Conservation (phyloP, 1,140 invertebrate species). For the Scaptomyza pallida region DNA sequence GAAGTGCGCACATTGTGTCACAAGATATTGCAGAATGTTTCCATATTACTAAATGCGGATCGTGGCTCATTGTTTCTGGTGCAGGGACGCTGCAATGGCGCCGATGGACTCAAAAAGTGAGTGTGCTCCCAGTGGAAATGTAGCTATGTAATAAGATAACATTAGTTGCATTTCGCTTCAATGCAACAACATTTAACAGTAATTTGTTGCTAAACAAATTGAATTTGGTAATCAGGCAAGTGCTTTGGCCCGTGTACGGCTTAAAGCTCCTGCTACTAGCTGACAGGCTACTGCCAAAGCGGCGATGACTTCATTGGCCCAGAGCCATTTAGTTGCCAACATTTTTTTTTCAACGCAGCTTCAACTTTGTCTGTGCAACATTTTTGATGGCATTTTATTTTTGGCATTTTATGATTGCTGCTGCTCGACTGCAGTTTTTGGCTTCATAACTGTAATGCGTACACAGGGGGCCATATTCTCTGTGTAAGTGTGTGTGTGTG, state of each 20-base stretch:
- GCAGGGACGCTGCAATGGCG: slow-evolving; percentile 88
- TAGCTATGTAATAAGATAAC: background rate
- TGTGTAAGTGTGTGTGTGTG: background rate
- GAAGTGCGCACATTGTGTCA: slow-evolving; percentile 96
- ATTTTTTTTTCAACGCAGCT: slow-evolving; percentile 45
- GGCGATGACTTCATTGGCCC: slow-evolving; percentile 56
- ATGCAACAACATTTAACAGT: slow-evolving; percentile 33
- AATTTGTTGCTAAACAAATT: slow-evolving; percentile 43
- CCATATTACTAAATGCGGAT: slow-evolving; percentile 95
- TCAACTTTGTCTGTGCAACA: slow-evolving; percentile 74
- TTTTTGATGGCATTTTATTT: slow-evolving; percentile 76
- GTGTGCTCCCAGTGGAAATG: too few species aligned
- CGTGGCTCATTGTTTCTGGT: slow-evolving; percentile 96
- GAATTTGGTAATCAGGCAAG: slow-evolving; percentile 51
- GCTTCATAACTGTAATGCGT: slow-evolving; percentile 34
- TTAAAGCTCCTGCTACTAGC: background rate
- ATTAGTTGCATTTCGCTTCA: background rate
- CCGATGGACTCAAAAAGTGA: slow-evolving; percentile 83
- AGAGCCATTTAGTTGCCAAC: slow-evolving; percentile 41
- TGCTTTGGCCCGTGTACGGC: slow-evolving; percentile 29
- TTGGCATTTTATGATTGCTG: slow-evolving; percentile 70
- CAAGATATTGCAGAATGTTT: slow-evolving; percentile 98
- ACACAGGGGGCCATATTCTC: slow-evolving; percentile 46
- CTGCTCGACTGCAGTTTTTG: slow-evolving; percentile 33
- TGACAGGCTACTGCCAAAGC: slow-evolving; percentile 14